Base-by-base conservation (phyloP, 2,797 vertebrate genomes). In the Gallinago stenura region DNA sequence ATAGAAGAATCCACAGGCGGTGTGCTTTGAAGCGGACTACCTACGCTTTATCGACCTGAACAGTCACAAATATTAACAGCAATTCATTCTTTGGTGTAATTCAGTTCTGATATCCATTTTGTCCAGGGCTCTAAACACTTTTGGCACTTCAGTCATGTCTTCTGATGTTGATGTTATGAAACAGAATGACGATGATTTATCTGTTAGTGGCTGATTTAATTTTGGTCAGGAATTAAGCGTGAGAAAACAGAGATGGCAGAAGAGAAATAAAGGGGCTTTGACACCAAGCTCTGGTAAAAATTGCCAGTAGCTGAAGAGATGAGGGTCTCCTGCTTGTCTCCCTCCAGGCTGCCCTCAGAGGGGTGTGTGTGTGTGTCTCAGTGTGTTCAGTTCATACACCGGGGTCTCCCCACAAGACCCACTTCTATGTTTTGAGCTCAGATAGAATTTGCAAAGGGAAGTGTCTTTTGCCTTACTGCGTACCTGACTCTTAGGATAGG, bases 11-110 rank as follows among this genome's bases (percentile, higher is more conserved):
- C 80, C 73, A 30, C 58, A 51, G 72, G 75, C 53, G 14, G 0
- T 54, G 79, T 57, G 46, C 87, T 89, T 62, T 62, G 62, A 79
- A 69, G 77, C 35, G 65, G 62, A 71, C 84, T 53, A 48, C 33
- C 4, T 73, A 15, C 18, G 5, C 56, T 89, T 83, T 66, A 58
- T 87, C 83, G 57, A 60, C 56, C 51, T 72, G 62, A 93, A 9
- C n/a, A 79, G 70, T 76, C 78, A 43, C 64, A 89, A 77, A 78
- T 85, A 61, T 64, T 83, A 95, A 80, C 53, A 77, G 33, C 68
- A 77, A 10, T 89, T 90, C 33, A 57, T 93, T 96, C 79, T 31
- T 10, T 70, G n/a, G 35, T 48, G 26, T 90, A 90, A 85, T 83
- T 68, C 12, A 39, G 9, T 83, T 83, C 54, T 64, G 37, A 53